Evolutionary conservation across 2,113 vertebrate species (phyloP), one percentile per base, ranked within the genome.

Genomic region (Pardalotus punctatus): DNA sequence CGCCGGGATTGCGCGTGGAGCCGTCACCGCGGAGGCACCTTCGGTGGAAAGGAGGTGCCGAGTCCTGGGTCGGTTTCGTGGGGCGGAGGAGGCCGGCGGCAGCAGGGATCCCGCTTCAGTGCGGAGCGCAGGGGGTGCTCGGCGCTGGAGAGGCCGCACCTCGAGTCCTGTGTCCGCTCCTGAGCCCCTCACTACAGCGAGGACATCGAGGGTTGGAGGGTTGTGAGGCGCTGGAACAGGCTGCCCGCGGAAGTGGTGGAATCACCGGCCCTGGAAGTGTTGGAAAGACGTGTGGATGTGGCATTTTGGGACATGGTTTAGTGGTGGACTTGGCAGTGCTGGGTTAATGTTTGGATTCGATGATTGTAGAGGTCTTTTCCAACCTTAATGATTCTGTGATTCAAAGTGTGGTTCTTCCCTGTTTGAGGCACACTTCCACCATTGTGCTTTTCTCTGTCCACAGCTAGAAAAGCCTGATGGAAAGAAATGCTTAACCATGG

Each of bases 21-120:
- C 42, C 7, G 40, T 1, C 20, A 2, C 58, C 0, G 29, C 15
- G 15, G 7, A 47, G 3, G 47, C 5, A 0, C 38, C n/a, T 11
- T 2, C 19, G 2, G 4, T 0, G 29, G 13, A 22, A 15, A 42
- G 4, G 22, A 7, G 50, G 11, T 11, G 31, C 43, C 10, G 35
- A 4, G 5, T 4, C 18, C 15, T 2, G 13, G n/a, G 3, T 24
- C 23, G 0, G 17, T 6, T 24, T 18, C 3, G 25, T 7, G 53
- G 21, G 25, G 29, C 7, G 3, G 6, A 20, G 14, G 35, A 56
- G 35, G 9, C 29, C n/a, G 7, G 56, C 9, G 12, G 40, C 5
- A 38, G 43, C 38, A 3, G 6, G 3, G 17, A 1, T 18, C 7
- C 18, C 5, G 0, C 19, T 6, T 4, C 9, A 8, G n/a, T 17